Base-by-base conservation (phyloP, 2,888 invertebrate genomes). In the Eupithecia insigniata region DNA sequence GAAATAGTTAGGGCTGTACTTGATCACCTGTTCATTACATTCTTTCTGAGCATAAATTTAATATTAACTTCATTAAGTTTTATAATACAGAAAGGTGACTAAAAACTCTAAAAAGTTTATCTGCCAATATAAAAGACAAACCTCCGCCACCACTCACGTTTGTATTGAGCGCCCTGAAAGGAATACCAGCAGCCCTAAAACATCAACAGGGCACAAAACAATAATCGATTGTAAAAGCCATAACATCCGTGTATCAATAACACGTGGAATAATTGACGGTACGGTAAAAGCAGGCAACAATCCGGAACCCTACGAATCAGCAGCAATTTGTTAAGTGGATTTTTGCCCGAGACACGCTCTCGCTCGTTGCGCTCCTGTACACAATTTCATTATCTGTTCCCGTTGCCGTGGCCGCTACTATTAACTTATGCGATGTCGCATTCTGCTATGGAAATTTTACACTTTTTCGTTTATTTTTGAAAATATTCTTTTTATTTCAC, bases 311-410 rank as follows among this genome's bases (percentile, higher is more conserved):
- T 91, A 89, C 92, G 93, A 93, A 94, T 94, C 94, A 93, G 93
- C 94, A 92, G 93, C 94, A 94, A 94, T 94, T 94, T 94, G 94
- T 94, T 94, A 94, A 94, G 94, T 94, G 94, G 94, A 94, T 94
- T 94, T 94, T 94, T 94, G 92, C 89, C 90, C 93, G 94, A 93
- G 93, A 93, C 93, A 92, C 92, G 92, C 92, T 90, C 92, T 86
- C 90, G 88, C 92, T 91, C 94, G 93, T 90, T 92, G 93, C 94
- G 93, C 93, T 92, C 88, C 92, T 93, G 91, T 92, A 93, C 94
- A 93, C 94, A 94, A 94, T 94, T 94, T 93, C 93, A 94, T 94
- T 94, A 94, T 93, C 92, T 92, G 74, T 76, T 72, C 79, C 76
- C 74, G 75, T 70, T 12, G 70, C 72, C 71, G 68, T 86, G 87